Conservation (phyloP, 1,140 invertebrate species). For the roundworm (Caenorhabditis elegans) region WBcel235 BX284604.4:11976501-11977000, state of each 20-base stretch:
- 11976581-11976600: conserved; percentile 95
- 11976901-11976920: conserved; percentile 83
- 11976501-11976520: conserved; percentile 98
- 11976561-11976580: conserved; percentile 96
- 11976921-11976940: conserved; percentile 85
- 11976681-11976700: conserved; percentile 92
- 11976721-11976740: conserved; percentile 99
- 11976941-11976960: conserved; percentile 74
- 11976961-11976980: conserved; percentile 41
- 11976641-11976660: conserved; percentile 91
- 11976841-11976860: conserved; percentile 94
- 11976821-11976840: conserved; percentile 88
- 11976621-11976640: conserved; percentile 96
- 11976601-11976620: conserved; percentile 99
- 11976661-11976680: conserved; percentile 99
- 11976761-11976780: conserved; percentile 94
- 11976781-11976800: conserved; percentile 98
- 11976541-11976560: conserved; percentile 95
- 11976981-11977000: conserved; percentile 76
- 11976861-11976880: conserved; percentile 94
- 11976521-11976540: conserved; percentile 97
- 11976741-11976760: conserved; percentile 90
- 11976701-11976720: conserved; percentile 84
- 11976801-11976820: conserved; percentile 96
- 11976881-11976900: conserved; percentile 94